phyloP scores from a whole-genome alignment of 2,888 invertebrate species.

The Meiosimyza decipiens region DNA sequence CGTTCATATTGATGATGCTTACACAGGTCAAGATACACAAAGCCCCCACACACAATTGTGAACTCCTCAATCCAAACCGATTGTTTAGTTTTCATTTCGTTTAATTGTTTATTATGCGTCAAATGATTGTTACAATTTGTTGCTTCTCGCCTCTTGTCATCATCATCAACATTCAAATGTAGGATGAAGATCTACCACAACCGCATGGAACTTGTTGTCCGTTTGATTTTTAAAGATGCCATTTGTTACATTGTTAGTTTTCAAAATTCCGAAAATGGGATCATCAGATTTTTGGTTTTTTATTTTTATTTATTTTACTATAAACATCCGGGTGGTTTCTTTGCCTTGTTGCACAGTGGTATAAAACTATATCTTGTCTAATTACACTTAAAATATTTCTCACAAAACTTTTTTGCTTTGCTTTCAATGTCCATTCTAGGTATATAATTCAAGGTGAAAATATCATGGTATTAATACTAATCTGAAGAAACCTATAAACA shows the following conservation, averaged over 20 bases:
- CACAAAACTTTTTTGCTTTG: no score
- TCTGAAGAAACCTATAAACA: no score
- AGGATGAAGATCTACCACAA: neutral
- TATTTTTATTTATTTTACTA: conserved; percentile 54
- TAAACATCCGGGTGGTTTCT: conserved; percentile 56
- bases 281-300: neutral
- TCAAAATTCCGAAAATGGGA: conserved; percentile 10
- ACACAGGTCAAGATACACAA: neutral
- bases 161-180: no score
- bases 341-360: no score
- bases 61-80: neutral
- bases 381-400: no score
- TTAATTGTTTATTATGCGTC: conserved; percentile 34
- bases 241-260: neutral
- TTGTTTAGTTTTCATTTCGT: neutral
- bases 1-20: neutral
- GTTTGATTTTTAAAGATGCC: no score
- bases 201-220: neutral
- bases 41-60: neutral
- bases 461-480: no score
- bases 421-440: no score
- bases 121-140: conserved; percentile 38
- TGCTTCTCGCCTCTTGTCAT: neutral
- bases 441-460: no score
- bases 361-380: no score